Evolutionary conservation across 2,113 vertebrate species (phyloP), one percentile per base, ranked within the genome.

Genomic region (Tyrannus savana): DNA sequence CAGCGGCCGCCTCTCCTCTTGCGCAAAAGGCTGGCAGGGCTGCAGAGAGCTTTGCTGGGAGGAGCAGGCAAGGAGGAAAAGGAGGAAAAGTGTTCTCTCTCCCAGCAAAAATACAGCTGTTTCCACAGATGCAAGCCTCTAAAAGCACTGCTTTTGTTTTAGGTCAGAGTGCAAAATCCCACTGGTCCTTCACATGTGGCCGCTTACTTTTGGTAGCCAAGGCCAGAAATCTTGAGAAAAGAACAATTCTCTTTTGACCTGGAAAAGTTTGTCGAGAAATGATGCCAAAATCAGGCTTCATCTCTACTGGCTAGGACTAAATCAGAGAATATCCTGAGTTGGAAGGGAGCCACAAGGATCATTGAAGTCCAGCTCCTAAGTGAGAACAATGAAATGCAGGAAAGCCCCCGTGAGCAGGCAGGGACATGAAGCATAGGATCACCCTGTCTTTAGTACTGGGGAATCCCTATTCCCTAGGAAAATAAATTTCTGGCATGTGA

Each of bases 91-190:
- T 0, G 4, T 15, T 58, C 25, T 71, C 25, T 71, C 41, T 85
- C 41, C 69, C 14, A 28, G 52, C 56, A 80, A 24, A 83, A 88
- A 91, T 68, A 80, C 67, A 92, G 83, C 67, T 85, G 58, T 78
- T 91, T 58, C 72, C 90, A 77, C 69, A 91, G 30, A 72, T 33
- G 19, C 2, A 12, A 1, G 9, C 47, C 72, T 75, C 28, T 22
- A 72, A 74, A 94, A 41, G 39, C 4, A 12, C 30, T 18, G 44
- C 59, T 67, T 93, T 87, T 21, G 3, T 76, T 85, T 53, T 33
- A 63, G 25, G 15, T 1, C 0, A 10, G 31, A 67, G 22, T 2
- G 21, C 4, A 3, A 86, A 81, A 68, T 75, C 52, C 0, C 2
- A 49, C 53, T 30, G 24, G 56, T 59, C 52, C 31, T 80, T 50